Conservation (phyloP, 2,113 vertebrate genomes). For the Eretmochelys imbricata region DNA sequence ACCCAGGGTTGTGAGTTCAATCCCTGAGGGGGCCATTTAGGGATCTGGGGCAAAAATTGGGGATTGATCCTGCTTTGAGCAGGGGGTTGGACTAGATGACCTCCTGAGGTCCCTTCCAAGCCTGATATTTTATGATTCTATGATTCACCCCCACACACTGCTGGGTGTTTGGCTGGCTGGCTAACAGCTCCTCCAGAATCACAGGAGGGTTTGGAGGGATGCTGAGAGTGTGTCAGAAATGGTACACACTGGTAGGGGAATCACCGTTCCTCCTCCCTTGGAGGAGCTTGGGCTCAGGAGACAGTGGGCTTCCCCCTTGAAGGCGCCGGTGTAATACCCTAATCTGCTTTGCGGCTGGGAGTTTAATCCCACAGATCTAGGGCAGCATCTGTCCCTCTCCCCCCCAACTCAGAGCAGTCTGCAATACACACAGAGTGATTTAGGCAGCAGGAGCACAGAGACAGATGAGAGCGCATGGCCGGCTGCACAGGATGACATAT, state of each 20-base stretch:
- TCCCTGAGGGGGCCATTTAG: no score
- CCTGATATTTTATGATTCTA: no score
- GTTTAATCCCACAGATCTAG: conserved; percentile 79
- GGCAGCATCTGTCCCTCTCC: conserved; percentile 78
- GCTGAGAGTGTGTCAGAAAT: fast-evolving
- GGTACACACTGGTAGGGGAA: fast-evolving
- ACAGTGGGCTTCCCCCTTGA: conserved; percentile 47
- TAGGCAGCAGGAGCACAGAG: background rate
- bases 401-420: conserved; percentile 29
- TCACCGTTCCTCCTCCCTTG: background rate
- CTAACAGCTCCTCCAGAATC: background rate
- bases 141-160: background rate
- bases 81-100: no score
- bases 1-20: no score
- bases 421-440: conserved; percentile 29
- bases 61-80: no score
- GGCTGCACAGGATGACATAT: background rate
- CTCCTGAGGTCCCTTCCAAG: no score
- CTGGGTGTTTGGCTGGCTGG: background rate
- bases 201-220: background rate
- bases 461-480: background rate
- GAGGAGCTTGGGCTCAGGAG: background rate
- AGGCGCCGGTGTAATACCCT: conserved; percentile 66
- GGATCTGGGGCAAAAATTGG: no score
- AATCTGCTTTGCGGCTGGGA: conserved; percentile 80